Evolutionary conservation across 2,113 vertebrate species (phyloP).

Genomic region (Leuciscus idus): DNA sequence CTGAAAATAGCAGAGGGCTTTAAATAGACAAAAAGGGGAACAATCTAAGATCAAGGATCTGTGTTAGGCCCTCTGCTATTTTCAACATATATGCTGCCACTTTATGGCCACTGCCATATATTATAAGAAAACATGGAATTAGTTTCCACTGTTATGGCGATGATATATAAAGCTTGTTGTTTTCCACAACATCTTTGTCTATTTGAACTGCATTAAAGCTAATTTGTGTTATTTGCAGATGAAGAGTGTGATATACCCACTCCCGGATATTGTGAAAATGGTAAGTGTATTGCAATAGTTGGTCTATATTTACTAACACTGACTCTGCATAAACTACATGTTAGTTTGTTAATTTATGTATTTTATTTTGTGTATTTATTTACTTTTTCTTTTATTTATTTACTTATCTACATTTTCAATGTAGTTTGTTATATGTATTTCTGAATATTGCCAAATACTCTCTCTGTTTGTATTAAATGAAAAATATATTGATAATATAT

Average conservation of each 20-base stretch:
- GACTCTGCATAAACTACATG: background rate
- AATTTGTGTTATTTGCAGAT: background rate
- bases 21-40: too few species aligned
- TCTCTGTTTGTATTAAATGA: too few species aligned
- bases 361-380: background rate
- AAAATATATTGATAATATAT: too few species aligned
- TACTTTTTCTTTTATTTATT: too few species aligned
- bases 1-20: too few species aligned
- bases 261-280: background rate
- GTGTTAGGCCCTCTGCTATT: too few species aligned
- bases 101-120: too few species aligned
- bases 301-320: background rate
- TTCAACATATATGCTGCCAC: too few species aligned
- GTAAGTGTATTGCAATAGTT: background rate
- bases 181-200: background rate
- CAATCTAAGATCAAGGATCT: too few species aligned
- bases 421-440: background rate
- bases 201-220: background rate
- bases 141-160: too few species aligned
- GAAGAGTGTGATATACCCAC: background rate
- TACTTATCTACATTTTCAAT: too few species aligned
- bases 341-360: background rate
- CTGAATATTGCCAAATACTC: background rate
- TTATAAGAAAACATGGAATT: too few species aligned
- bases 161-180: background rate